A percentile compares a stretch with the other conserved stretches of the same genome.
Conservation (phyloP, 2,888 invertebrate species). For the Lithosia quadra region DNA sequence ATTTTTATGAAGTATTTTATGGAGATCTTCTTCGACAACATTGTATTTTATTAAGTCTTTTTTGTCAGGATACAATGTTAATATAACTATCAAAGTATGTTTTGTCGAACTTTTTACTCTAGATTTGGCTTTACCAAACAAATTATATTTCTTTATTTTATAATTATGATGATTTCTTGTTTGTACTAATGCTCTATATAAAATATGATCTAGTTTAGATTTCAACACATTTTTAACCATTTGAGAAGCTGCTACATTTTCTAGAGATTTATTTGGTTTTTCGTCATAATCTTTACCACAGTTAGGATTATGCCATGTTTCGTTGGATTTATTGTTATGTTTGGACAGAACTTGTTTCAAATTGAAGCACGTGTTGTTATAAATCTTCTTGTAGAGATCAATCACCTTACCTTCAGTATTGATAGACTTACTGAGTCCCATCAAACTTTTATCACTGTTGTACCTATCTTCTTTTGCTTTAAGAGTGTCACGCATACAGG, state of each 20-base stretch:
- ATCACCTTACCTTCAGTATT: constrained; percentile 50
- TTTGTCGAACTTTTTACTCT: constrained; percentile 36
- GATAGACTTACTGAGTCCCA: constrained; percentile 43
- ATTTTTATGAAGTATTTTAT: constrained; percentile 53
- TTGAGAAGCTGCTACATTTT: constrained; percentile 21
- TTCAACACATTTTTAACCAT: constrained; percentile 23
- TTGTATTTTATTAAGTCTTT: constrained; percentile 28
- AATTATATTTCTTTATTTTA: constrained; percentile 63
- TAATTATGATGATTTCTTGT: constrained; percentile 66
- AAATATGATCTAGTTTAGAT: constrained; percentile 54
- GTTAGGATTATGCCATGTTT: constrained; percentile 42
- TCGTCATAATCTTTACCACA: constrained; percentile 40
- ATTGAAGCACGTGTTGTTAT: constrained; percentile 71
- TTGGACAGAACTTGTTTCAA: constrained; percentile 59
- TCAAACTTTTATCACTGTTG: constrained; percentile 47
- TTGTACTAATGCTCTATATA: constrained; percentile 65
- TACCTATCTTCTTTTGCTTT: constrained; percentile 56
- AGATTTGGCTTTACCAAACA: constrained; percentile 55
- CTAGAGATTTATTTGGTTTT: background rate
- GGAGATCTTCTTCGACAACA: constrained; percentile 53
- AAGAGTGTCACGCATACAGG: constrained; percentile 71
- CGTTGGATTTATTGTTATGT: constrained; percentile 50
- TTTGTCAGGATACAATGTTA: constrained; percentile 61
- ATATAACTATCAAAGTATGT: constrained; percentile 68
- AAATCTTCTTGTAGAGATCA: constrained; percentile 68